A percentile compares a stretch with the other conserved stretches of the same genome.
Conservation (phyloP, 2,113 vertebrate genomes). For the Rissa tridactyla region DNA sequence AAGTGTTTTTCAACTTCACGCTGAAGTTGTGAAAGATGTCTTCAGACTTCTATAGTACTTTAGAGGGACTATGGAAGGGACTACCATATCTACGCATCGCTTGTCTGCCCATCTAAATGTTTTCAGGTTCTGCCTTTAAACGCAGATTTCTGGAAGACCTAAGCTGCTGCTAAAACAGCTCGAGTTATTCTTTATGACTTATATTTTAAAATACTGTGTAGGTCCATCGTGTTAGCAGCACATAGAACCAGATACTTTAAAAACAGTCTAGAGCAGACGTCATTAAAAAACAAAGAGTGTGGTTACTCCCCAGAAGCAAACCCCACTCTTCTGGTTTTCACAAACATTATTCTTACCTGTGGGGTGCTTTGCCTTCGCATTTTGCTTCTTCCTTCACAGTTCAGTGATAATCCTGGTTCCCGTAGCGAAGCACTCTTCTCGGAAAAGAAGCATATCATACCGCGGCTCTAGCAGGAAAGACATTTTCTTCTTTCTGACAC, state of each 20-base stretch:
- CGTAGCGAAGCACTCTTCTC: background rate
- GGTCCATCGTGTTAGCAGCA: background rate
- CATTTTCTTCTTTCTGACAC: background rate
- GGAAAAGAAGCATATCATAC: background rate
- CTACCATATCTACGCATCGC: background rate
- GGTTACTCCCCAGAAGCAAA: background rate
- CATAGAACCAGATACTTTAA: background rate
- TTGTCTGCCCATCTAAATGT: background rate
- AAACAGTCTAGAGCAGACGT: background rate
- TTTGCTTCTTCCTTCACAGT: background rate
- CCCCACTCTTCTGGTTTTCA: background rate
- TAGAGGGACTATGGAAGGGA: background rate
- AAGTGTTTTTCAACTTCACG: constrained; percentile 12
- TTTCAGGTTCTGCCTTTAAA: background rate
- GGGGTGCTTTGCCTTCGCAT: background rate
- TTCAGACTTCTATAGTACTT: background rate
- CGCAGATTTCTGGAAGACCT: background rate
- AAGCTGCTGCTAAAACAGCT: background rate
- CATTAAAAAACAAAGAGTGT: background rate
- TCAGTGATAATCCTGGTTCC: background rate
- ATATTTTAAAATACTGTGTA: background rate
- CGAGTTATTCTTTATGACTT: background rate
- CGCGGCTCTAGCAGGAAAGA: background rate
- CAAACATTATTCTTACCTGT: background rate
- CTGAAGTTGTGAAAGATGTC: background rate